Percentiles rank a stretch among this genome's conserved stretches.
Conservation (phyloP, 2,888 invertebrate species). For the Leptinotarsa rubiginosa region DNA sequence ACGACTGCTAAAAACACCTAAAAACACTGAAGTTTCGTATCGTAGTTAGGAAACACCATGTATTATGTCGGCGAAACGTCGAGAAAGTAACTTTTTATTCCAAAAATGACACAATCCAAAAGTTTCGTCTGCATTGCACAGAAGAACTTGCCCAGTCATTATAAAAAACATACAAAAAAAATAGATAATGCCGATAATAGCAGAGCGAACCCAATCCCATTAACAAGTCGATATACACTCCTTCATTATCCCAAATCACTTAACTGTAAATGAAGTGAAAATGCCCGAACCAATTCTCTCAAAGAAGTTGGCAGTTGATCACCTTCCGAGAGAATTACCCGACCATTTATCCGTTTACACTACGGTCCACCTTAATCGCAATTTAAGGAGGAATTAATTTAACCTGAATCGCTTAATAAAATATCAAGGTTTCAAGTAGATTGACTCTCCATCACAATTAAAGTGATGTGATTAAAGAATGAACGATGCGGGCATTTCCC, state of each 20-base stretch:
- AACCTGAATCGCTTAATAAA: slow-evolving; percentile 33
- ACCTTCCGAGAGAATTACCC: slow-evolving; percentile 30
- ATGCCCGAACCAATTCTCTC: slow-evolving; percentile 14
- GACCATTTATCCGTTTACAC: slow-evolving; percentile 25
- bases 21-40: too few species aligned
- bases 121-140: too few species aligned
- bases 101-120: too few species aligned
- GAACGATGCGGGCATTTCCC: slow-evolving; percentile 37
- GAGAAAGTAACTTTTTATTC: too few species aligned
- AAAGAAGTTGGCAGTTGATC: slow-evolving; percentile 28
- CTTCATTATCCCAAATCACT: slow-evolving; percentile 8
- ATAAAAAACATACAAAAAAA: too few species aligned
- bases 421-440: slow-evolving; percentile 39
- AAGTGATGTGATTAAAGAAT: slow-evolving; percentile 37
- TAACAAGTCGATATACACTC: background rate
- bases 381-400: slow-evolving; percentile 28
- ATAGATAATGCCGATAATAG: background rate
- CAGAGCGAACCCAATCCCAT: background rate
- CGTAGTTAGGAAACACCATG: too few species aligned
- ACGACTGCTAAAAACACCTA: too few species aligned
- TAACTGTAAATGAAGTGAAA: slow-evolving; percentile 15
- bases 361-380: slow-evolving; percentile 33
- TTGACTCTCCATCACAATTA: slow-evolving; percentile 45
- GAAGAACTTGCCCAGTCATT: too few species aligned
- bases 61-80: too few species aligned